Evolutionary conservation across 1,140 invertebrate genomes (phyloP), one percentile per base, ranked within the genome.

Genomic region (Samia ricini): DNA sequence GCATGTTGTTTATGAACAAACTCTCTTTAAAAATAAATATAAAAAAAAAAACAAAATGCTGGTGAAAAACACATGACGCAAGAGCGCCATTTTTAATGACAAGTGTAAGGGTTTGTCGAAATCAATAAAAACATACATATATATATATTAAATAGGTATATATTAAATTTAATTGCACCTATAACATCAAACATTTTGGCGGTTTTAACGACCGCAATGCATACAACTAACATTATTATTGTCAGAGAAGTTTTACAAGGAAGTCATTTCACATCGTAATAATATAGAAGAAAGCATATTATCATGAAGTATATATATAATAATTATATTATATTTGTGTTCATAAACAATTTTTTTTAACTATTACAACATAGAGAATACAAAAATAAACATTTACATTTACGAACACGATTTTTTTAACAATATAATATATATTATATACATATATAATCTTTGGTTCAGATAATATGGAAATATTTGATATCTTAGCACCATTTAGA

Each of bases 91-190:
- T n/a, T n/a, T n/a, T n/a, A n/a, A n/a, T n/a, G n/a, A n/a, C n/a
- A n/a, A n/a, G n/a, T n/a, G n/a, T n/a, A 29, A 29, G 26, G 26
- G 4, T 29, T 29, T n/a, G n/a, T n/a, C n/a, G n/a, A n/a, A n/a
- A 29, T 29, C 26, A 51, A 10, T 51, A 51, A 51, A 51, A 8
- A 19, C n/a, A 18, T 8, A 51, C 0, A n/a, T 15, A 6, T 10
- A 48, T 15, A 48, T 15, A 8, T 29, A 56, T 56, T 56, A 56
- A 56, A 87, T 67, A 60, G 36, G 33, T 58, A 60, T 85, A 87
- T 89, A 89, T 87, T 87, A 85, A 79, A 83, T 81, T 76, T 85
- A 89, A 82, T 85, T 83, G 84, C 85, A 89, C 81, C 83, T 87
- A 85, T 79, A 80, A 83, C 83, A 88, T 84, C 74, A 63, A 82